Percentiles rank a stretch among this genome's conserved stretches.
These are phyloP conservation scores for Drosophila demipolita DNA, from an alignment of 2,888 invertebrate genomes.

Conservation along the genomic window DNA sequence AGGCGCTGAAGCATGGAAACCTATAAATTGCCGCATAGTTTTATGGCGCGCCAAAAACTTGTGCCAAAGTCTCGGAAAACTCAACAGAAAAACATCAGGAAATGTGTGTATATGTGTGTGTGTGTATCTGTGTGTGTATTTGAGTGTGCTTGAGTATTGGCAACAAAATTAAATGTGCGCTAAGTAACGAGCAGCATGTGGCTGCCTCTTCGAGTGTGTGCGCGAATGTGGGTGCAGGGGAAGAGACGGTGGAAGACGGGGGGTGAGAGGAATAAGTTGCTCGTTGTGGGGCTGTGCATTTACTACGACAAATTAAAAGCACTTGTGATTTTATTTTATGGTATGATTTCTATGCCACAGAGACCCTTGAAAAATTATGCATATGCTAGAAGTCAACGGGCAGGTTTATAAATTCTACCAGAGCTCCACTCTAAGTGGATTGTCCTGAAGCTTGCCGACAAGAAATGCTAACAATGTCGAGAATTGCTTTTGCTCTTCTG, in stretches of 20 bases:
- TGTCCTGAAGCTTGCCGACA: conserved; percentile 37
- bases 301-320: conserved; percentile 76
- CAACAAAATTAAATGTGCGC: conserved; percentile 78
- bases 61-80: conserved; percentile 24
- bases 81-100: conserved; percentile 18
- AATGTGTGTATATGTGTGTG: not conserved
- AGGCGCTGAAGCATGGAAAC: conserved; percentile 60
- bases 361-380: conserved; percentile 76
- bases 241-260: not conserved
- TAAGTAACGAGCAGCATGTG: conserved; percentile 69
- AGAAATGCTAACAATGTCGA: conserved; percentile 46
- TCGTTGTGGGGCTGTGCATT: conserved; percentile 48
- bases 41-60: conserved; percentile 67
- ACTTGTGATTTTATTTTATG: conserved; percentile 79
- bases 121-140: conserved; percentile 18
- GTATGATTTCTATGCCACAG: conserved; percentile 60
- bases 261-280: conserved; percentile 6
- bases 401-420: conserved; percentile 67
- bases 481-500: conserved; percentile 33
- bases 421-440: conserved; percentile 44
- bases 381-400: conserved; percentile 77
- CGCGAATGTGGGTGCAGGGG: not conserved
- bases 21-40: conserved; percentile 78
- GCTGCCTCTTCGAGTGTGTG: conserved; percentile 5
- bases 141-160: conserved; percentile 49